These are phyloP conservation scores for Ceriagrion tenellum DNA, from an alignment of 2,888 invertebrate genomes.

Conservation along the genomic window DNA sequence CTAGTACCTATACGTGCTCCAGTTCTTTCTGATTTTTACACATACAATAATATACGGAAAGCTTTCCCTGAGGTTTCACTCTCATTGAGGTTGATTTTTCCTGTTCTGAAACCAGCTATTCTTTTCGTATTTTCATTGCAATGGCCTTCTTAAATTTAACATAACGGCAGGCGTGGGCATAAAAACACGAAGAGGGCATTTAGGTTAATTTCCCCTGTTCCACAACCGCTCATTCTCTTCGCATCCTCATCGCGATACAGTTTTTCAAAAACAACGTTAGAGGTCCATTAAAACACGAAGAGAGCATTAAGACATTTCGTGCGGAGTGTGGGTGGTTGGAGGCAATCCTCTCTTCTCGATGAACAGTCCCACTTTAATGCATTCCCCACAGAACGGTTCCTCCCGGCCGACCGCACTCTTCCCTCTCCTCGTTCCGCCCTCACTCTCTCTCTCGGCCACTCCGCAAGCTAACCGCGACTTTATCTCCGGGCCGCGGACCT, in stretches of 20 bases:
- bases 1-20: no score
- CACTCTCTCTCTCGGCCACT: neutral
- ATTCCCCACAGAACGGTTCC: neutral
- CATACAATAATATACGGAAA: no score
- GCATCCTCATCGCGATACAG: no score
- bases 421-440: neutral
- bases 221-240: no score
- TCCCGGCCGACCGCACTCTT: neutral
- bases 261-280: neutral
- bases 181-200: no score
- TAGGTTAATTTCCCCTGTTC: no score
- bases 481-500: neutral
- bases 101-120: neutral
- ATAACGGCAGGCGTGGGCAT: no score
- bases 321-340: neutral
- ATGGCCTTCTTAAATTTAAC: no score
- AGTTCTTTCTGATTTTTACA: no score
- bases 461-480: conserved; percentile 19
- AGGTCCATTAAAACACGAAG: neutral
- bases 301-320: neutral
- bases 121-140: no score
- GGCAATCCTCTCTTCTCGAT: neutral
- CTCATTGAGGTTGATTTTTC: no score
- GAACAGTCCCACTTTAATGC: neutral
- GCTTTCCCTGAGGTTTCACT: no score